These are phyloP conservation scores for Phrynosoma platyrhinos DNA, from an alignment of 2,113 vertebrate genomes.

Conservation along the genomic window DNA sequence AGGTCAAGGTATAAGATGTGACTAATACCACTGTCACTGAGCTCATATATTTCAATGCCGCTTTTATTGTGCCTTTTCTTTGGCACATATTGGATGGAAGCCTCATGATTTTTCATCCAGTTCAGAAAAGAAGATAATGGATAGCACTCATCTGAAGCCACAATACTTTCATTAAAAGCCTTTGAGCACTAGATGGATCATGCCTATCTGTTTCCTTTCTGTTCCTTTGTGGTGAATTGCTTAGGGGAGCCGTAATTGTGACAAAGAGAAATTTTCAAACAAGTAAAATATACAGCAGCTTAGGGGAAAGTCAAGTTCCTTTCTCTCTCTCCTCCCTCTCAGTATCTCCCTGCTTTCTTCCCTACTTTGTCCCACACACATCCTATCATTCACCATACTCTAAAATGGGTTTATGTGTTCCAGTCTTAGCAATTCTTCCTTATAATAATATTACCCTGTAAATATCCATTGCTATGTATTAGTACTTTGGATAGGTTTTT, in stretches of 20 bases:
- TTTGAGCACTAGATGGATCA: conserved; percentile 59
- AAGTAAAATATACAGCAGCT: conserved; percentile 51
- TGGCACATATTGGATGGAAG: conserved; percentile 58
- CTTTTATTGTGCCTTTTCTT: conserved; percentile 66
- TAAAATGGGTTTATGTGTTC: conserved; percentile 33
- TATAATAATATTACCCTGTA: conserved; percentile 26
- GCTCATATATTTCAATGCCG: conserved; percentile 66
- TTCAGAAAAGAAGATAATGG: conserved; percentile 58
- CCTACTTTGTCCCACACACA: conserved; percentile 29
- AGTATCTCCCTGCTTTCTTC: too few relatives aligned
- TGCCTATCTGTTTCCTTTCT: conserved; percentile 46
- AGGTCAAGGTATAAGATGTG: conserved; percentile 70
- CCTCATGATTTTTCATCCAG: conserved; percentile 65
- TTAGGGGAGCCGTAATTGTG: conserved; percentile 51
- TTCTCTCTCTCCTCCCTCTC: conserved; percentile 6
- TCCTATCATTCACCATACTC: conserved; percentile 50
- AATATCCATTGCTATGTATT: conserved; percentile 45
- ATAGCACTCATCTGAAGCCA: conserved; percentile 61
- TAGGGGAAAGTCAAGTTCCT: conserved; percentile 55
- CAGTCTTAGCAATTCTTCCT: conserved; percentile 47
- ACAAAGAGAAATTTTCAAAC: conserved; percentile 63
- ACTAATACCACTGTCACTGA: conserved; percentile 67
- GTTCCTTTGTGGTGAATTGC: conserved; percentile 44
- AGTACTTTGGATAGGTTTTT: background rate
- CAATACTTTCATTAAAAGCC: conserved; percentile 68